These are phyloP conservation scores for Menidia beryllina DNA, from an alignment of 2,113 vertebrate species.

Conservation along the genomic window DNA sequence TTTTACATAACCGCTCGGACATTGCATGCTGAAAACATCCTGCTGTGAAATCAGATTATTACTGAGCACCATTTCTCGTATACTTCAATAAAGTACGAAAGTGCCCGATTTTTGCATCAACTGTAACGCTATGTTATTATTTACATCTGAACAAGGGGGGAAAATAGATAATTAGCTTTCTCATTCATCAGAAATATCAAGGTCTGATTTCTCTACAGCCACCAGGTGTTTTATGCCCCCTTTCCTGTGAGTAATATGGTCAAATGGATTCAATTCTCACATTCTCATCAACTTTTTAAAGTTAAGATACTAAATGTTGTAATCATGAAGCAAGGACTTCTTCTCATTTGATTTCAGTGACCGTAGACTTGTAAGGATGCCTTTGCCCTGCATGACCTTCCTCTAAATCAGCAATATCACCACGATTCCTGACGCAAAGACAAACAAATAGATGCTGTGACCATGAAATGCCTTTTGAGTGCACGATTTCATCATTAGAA, in stretches of 20 bases:
- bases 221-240: constrained; percentile 38
- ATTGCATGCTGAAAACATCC: not conserved
- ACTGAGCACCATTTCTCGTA: too few relatives aligned
- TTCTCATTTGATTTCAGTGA: not conserved
- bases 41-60: not conserved
- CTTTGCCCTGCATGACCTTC: not conserved
- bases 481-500: constrained; percentile 14
- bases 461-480: not conserved
- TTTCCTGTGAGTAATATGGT: too few relatives aligned
- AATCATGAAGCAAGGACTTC: not conserved
- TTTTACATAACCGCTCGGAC: constrained; percentile 27
- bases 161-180: constrained; percentile 22
- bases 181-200: constrained; percentile 37
- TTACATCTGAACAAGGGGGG: not conserved
- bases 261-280: constrained; percentile 22
- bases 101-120: not conserved
- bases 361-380: not conserved
- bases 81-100: not conserved
- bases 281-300: not conserved
- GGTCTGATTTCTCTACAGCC: constrained; percentile 35
- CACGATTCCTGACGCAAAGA: not conserved
- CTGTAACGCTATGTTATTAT: not conserved
- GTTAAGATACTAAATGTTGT: not conserved
- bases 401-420: not conserved
- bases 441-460: constrained; percentile 6